Conservation (phyloP, 2,113 vertebrate species). For the Neomonachus schauinslandi region DNA sequence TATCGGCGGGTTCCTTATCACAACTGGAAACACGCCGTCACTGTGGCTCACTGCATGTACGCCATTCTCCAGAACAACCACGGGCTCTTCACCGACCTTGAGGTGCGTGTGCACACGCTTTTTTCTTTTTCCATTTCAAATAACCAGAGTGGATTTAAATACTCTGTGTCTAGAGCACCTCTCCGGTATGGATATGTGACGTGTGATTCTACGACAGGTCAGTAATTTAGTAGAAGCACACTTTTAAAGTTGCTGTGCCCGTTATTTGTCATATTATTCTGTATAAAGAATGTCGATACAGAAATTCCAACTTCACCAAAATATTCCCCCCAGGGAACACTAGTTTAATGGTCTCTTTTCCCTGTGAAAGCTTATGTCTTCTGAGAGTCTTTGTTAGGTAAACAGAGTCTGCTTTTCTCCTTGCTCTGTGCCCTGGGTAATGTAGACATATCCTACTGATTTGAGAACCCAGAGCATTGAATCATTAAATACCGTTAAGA, state of each 20-base stretch:
- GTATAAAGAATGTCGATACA: neutral
- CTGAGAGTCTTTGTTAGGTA: neutral
- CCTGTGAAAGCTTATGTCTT: neutral
- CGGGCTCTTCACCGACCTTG: conserved; percentile 95
- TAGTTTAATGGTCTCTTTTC: neutral
- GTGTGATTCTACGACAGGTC: neutral
- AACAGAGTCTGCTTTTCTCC: neutral
- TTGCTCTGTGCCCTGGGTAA: no score
- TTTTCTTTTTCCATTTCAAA: accelerated
- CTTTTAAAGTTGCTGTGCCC: accelerated
- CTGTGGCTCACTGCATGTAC: conserved; percentile 98
- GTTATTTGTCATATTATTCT: neutral
- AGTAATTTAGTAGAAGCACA: neutral
- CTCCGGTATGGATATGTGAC: accelerated
- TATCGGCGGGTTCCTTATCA: conserved; percentile 99
- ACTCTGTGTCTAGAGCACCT: accelerated
- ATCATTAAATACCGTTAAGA: accelerated
- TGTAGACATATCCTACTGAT: neutral
- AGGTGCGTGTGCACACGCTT: conserved; percentile 86
- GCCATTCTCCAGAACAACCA: conserved; percentile 94
- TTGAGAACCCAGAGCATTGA: neutral
- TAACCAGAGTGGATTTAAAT: accelerated
- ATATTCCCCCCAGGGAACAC: neutral
- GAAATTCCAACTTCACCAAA: neutral
- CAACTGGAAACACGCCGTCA: conserved; percentile 99